Percentiles rank a stretch among this genome's conserved stretches.
phyloP scores from a whole-genome alignment of 2,888 invertebrate species.

The Eupithecia insigniata region DNA sequence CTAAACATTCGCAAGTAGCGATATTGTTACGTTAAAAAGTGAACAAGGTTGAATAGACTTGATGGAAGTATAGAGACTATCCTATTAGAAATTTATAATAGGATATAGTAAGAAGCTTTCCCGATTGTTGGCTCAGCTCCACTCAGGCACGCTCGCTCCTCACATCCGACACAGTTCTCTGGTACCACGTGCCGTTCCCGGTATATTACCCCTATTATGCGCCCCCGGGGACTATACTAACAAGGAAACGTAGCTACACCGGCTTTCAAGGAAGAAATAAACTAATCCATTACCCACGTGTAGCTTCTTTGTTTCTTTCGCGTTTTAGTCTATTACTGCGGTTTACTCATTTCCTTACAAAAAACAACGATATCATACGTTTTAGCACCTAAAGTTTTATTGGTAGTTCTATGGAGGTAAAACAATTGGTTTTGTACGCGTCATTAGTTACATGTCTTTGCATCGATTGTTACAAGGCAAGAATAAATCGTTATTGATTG shows the following conservation, averaged over 20 bases:
- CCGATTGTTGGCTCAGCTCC: slow-evolving; percentile 49
- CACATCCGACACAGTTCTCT: slow-evolving; percentile 36
- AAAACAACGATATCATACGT: slow-evolving; percentile 38
- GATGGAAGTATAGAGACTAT: neutral
- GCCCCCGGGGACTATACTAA: slow-evolving; percentile 30
- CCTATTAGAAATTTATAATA: neutral
- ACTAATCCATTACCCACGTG: slow-evolving; percentile 32
- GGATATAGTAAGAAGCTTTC: slow-evolving; percentile 11
- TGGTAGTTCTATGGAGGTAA: slow-evolving; percentile 51
- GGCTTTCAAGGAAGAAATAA: slow-evolving; percentile 30
- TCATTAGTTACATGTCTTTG: slow-evolving; percentile 47
- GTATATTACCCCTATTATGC: slow-evolving; percentile 45
- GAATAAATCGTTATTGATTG: slow-evolving; percentile 34
- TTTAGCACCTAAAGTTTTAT: slow-evolving; percentile 44
- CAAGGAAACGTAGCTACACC: slow-evolving; percentile 28
- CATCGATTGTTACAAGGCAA: slow-evolving; percentile 29
- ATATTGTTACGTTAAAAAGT: neutral
- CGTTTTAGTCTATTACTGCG: slow-evolving; percentile 38
- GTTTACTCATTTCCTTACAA: slow-evolving; percentile 34
- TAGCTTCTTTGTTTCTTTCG: slow-evolving; percentile 37
- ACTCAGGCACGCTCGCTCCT: slow-evolving; percentile 62
- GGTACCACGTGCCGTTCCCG: slow-evolving; percentile 38
- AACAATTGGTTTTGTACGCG: slow-evolving; percentile 58
- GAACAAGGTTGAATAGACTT: neutral
- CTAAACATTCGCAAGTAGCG: neutral